Evolutionary conservation across 1,140 invertebrate species (phyloP).

Genomic region (Polypedilum pembai): DNA sequence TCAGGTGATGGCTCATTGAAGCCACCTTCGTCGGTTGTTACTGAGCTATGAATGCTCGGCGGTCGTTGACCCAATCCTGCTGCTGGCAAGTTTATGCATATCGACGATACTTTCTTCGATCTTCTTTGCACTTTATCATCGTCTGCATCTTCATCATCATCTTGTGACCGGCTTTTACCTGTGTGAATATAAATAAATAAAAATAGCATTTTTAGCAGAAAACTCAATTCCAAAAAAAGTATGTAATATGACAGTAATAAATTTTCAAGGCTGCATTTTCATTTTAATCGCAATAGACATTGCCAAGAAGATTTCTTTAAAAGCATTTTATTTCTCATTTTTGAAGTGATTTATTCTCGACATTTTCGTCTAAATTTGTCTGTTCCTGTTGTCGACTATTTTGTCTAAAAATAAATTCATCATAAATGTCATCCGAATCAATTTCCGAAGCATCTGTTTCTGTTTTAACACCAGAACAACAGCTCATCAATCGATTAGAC

Average conservation of each 20-base stretch:
- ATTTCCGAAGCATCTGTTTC: neutral
- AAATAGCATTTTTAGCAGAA: no score
- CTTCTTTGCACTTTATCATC: conserved; percentile 34
- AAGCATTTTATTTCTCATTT: no score
- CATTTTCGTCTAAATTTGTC: no score
- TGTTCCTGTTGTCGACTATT: no score
- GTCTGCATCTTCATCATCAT: conserved; percentile 37
- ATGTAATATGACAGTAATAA: no score
- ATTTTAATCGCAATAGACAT: no score
- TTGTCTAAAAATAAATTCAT: neutral
- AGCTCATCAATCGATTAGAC: neutral
- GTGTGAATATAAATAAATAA: neutral
- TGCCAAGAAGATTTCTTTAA: no score
- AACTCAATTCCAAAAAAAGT: no score
- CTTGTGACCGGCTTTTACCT: conserved; percentile 31
- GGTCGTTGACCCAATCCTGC: conserved; percentile 52
- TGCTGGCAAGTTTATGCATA: conserved; percentile 51
- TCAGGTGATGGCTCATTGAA: conserved; percentile 58
- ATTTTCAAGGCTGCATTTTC: no score
- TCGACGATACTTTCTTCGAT: conserved; percentile 43
- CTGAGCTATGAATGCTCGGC: conserved; percentile 47
- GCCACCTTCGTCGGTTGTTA: conserved; percentile 53
- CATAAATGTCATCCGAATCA: neutral
- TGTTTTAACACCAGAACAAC: neutral
- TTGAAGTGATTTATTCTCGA: no score